Evolutionary conservation across 2,113 vertebrate species (phyloP).

Genomic region (Epinephelus fuscoguttatus): DNA sequence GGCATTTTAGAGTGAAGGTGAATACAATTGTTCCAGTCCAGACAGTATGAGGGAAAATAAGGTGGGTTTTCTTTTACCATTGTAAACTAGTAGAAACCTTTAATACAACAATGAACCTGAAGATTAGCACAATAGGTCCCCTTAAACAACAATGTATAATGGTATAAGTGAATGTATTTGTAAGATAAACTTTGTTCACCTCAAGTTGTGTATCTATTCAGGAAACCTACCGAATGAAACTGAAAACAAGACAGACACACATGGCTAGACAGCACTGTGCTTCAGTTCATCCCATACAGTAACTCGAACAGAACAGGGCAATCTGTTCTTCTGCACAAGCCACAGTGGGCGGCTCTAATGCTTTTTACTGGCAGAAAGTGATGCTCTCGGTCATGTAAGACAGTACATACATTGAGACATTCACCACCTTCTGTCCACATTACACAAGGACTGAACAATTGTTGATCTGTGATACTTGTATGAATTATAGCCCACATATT

Average conservation of each 20-base stretch:
- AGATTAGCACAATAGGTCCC: too few relatives aligned
- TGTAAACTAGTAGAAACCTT: too few relatives aligned
- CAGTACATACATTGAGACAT: constrained; percentile 6
- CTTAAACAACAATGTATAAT: not conserved
- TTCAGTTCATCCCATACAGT: constrained; percentile 31
- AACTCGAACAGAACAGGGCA: constrained; percentile 39
- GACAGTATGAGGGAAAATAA: too few relatives aligned
- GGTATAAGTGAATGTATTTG: not conserved
- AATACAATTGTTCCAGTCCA: too few relatives aligned
- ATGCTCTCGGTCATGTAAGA: constrained; percentile 10
- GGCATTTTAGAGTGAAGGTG: too few relatives aligned
- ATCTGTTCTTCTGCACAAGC: constrained; percentile 50
- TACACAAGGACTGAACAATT: not conserved
- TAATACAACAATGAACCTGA: too few relatives aligned
- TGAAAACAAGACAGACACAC: not conserved
- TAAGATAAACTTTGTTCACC: not conserved
- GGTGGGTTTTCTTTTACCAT: too few relatives aligned
- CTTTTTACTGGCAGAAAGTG: constrained; percentile 49
- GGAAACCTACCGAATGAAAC: not conserved
- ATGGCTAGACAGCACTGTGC: not conserved
- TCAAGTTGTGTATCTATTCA: not conserved
- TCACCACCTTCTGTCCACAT: constrained; percentile 23
- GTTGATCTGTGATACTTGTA: not conserved
- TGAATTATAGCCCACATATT: constrained; percentile 18
- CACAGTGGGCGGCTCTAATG: constrained; percentile 46